Evolutionary conservation across 1,140 invertebrate genomes (phyloP), one percentile per base, ranked within the genome.

Genomic region (Stenopsyche tienmushanensis): DNA sequence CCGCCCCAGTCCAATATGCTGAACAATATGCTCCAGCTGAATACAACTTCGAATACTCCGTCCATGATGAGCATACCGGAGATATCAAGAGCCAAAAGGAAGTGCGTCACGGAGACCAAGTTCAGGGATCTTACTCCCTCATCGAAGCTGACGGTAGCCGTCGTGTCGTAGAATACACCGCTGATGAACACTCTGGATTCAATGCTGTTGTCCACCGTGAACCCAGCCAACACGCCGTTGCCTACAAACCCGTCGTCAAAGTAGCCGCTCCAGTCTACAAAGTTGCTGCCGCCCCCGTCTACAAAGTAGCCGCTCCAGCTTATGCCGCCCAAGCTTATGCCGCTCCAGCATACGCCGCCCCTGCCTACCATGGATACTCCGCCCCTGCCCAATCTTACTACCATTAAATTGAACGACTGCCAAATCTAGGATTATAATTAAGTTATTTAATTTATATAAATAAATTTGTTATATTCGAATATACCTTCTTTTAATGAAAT

Each of bases 131-230:
- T 25, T 86, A 86, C 75, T 83, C 82, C 45, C 74, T 86, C 21
- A 75, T 85, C 58, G 84, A 86, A 70, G 80, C 85, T n/a, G 85
- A 91, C 72, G 88, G 88, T 41, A 87, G 84, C 70, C 80, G 83
- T 71, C 83, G 88, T 64, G 86, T 86, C 68, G 88, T 90, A 49
- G 84, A 88, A 26, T 91, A 90, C 78, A 88, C 86, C 34, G 86
- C 88, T 60, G 88, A 90, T 72, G 83, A 86, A 17, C 82, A 89
- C 72, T 86, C 83, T 71, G 88, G 88, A 68, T 88, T 89, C 75
- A 84, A 88, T 75, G 88, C 88, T 1, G 77, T 86, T 18, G 83
- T 90, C 5, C 81, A 80, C 49, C 79, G 82, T 3, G 83, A 87
- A 71, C 78, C 80, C 1, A 75, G 79, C 17, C 73, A 84, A 90